Base-by-base conservation (phyloP, 2,113 vertebrate species). In the Actenoides lindsayi region DNA sequence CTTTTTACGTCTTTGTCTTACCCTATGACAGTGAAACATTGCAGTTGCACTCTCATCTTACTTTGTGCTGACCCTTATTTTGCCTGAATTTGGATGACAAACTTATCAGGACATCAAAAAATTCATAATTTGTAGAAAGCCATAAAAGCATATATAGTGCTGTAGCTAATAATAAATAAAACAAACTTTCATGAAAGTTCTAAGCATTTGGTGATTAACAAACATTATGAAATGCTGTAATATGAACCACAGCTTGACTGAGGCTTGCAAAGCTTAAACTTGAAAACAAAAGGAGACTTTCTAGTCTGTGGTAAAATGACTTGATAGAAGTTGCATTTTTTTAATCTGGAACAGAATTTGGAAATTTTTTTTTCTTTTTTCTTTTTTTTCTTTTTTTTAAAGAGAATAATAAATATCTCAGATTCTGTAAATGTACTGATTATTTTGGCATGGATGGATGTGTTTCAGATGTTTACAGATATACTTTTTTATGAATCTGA, bases 251-350 rank as follows among this genome's bases (percentile, higher is more conserved):
- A 37, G 44, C 63, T 88, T n/a, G 30, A 91, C 37, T 62, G 64
- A 60, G 63, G 30, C 65, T 92, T 96, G 35, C 71, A 79, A 69
- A 74, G 83, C 20, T 14, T 86, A 73, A 88, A 68, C 30, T 69
- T 35, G 76, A 82, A 97, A 90, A 95, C 46, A 53, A 96, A 94
- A 75, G 57, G 35, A 20, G 3, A 14, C 71, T 96, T 92, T 96
- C 76, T 85, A 57, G 75, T 77, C 44, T 11, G 1, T 73, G n/a
- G 57, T 77, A 74, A 63, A 91, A 81, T 51, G 69, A 21, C 63
- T 91, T 83, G 23, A 51, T 83, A 42, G 56, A 93, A 81, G 27
- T 64, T 64, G 39, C 0, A 0, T 44, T 6, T 8, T 51, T 51
- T 93, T 87, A 50, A 79, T 90, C 33, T 18, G 13, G 64, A 94